Evolutionary conservation across 1,140 invertebrate species (phyloP).

Genomic region (Trichonephila clavata): DNA sequence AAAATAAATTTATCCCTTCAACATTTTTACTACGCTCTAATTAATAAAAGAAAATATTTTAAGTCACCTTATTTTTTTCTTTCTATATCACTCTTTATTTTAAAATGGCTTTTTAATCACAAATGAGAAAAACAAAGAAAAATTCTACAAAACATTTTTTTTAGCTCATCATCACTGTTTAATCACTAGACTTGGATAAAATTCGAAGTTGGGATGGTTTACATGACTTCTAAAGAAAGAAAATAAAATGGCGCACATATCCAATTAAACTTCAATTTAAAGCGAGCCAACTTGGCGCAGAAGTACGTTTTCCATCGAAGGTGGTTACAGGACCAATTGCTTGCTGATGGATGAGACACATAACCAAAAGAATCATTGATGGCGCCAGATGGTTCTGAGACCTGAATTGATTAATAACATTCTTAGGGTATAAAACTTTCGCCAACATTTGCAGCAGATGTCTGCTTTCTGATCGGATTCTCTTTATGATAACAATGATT

Average conservation of each 20-base stretch:
- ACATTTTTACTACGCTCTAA: not conserved
- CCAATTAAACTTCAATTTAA: conserved; percentile 45
- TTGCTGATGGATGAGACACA: conserved; percentile 50
- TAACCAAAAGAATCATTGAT: conserved; percentile 36
- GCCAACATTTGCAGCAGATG: conserved; percentile 33
- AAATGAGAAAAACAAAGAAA: not conserved
- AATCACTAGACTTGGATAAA: not conserved
- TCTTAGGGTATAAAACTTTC: conserved; percentile 25
- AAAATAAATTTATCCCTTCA: not conserved
- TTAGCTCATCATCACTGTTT: not conserved
- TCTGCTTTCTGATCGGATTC: not conserved
- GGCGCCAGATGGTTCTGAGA: conserved; percentile 48
- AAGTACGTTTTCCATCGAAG: not conserved
- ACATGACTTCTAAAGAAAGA: not conserved
- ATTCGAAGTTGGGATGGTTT: not conserved
- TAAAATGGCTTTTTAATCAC: not conserved
- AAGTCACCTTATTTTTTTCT: not conserved
- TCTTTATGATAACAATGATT: conserved; percentile 19
- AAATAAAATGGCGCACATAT: not conserved
- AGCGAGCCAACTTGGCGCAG: not conserved
- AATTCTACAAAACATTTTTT: not conserved
- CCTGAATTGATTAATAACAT: conserved; percentile 29
- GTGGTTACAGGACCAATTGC: not conserved
- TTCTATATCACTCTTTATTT: not conserved
- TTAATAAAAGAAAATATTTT: not conserved